Base-by-base conservation (phyloP, 53 echinoderm and acorn worm genomes). In the Hippasteria phrygiana region DNA sequence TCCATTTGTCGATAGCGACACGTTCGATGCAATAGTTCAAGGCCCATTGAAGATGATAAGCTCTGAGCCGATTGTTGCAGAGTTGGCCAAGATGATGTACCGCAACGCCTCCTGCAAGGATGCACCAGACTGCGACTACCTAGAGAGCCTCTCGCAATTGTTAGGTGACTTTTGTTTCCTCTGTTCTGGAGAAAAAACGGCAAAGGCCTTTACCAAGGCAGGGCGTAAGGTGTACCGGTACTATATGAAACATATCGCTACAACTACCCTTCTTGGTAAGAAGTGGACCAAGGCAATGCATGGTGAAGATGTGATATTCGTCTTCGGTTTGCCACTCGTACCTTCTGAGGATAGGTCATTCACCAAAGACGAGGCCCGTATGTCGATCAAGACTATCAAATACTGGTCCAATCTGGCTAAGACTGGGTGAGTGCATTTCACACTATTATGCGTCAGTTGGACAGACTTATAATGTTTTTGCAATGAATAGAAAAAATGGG, bases 331-430 rank as follows among this genome's bases (percentile, higher is more conserved):
- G 47, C 89, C 78, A 0, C 65, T 89, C 33, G 14, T 54, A 6
- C 24, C 55, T 4, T 6, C 4, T 10, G 55, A 22, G 2, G 40
- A 54, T 12, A 70, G 53, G 64, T 50, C 45, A 7, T 80, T 55
- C 53, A 89, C 89, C 3, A 36, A 78, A 14, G 89, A 89, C 2
- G 89, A 89, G 16, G 73, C 53, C 54, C 79, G 71, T 16, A 69
- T 89, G 80, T 70, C 89, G 16, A 70, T 80, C 9, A 6, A 89
- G 34, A 71, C 29, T 16, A 89, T 89, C 70, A 51, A 55, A 2
- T 80, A 79, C 69, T 89, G 89, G 89, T 26, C 89, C 29, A 89
- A 89, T 35, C 70, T 85, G 48, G 85, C 85, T n/a, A 85, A 85
- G 53, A 85, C 85, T 14, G 85, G 85, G 85, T 85, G 0, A 85